Evolutionary conservation across 37 sponge, comb jelly and placozoan genomes (phyloP).

Genomic region (Aphrocallistes beatrix): DNA sequence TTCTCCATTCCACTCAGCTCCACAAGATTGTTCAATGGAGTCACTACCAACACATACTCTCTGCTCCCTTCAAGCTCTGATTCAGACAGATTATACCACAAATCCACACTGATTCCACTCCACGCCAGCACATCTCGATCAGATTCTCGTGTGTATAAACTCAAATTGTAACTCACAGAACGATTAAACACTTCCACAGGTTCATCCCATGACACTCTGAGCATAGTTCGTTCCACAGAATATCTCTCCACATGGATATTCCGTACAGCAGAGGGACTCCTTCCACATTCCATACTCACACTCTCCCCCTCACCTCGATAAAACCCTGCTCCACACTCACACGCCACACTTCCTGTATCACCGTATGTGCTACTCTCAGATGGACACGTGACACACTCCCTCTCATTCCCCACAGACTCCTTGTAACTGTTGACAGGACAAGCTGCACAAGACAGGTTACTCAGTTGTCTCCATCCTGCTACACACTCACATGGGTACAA

Average conservation of each 20-base stretch:
- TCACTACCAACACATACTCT: not conserved
- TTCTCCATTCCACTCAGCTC: not conserved
- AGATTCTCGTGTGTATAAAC: not conserved
- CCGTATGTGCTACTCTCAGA: not conserved
- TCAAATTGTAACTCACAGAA: not conserved
- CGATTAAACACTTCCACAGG: not conserved
- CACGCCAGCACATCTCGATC: not conserved
- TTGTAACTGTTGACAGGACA: not conserved
- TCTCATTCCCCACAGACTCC: not conserved
- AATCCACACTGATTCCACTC: not conserved
- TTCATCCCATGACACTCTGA: not conserved
- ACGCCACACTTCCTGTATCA: not conserved
- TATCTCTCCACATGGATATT: not conserved
- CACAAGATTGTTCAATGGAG: not conserved
- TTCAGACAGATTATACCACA: not conserved
- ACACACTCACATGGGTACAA: not conserved
- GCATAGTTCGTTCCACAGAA: no score
- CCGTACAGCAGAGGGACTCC: not conserved
- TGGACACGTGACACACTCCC: not conserved
- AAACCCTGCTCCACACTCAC: not conserved
- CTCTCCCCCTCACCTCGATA: conserved; percentile 12
- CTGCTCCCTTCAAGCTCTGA: not conserved
- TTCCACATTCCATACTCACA: not conserved
- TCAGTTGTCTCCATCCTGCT: not conserved
- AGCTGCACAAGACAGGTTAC: not conserved